phyloP scores from a whole-genome alignment of 2,797 vertebrate species.

The Typhlichthys eigenmanni region DNA sequence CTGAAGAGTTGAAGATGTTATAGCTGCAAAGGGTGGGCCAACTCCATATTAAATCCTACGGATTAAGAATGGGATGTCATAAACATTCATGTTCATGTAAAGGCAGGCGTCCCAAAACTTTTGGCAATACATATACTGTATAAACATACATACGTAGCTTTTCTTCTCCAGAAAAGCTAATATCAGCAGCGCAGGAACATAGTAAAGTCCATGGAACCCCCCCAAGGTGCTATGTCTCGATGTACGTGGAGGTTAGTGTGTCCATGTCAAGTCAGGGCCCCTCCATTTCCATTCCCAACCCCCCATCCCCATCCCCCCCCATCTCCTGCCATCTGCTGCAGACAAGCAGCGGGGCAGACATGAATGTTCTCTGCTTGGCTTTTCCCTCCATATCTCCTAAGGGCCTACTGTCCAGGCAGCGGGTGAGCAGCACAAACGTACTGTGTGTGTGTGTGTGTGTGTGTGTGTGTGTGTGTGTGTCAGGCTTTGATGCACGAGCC shows the following conservation, averaged over 20 bases:
- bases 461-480: constrained; percentile 9
- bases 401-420: constrained; percentile 36
- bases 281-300: constrained; percentile 16
- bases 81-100: no score
- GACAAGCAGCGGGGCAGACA: constrained; percentile 45
- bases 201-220: no score
- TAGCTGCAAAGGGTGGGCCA: no score
- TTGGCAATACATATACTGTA: no score
- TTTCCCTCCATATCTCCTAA: constrained; percentile 39
- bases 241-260: no score
- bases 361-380: constrained; percentile 39
- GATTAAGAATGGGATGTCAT: no score
- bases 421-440: constrained; percentile 32
- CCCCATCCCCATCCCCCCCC: constrained; percentile 29
- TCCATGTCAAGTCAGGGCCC: background rate
- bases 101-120: no score
- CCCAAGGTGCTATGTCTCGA: background rate
- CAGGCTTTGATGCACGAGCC: constrained; percentile 42
- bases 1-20: no score
- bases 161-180: no score
- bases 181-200: no score
- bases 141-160: no score
- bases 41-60: no score
- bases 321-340: constrained; percentile 25
- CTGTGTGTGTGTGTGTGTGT: constrained; percentile 8